Evolutionary conservation across 2,113 vertebrate species (phyloP), one percentile per base, ranked within the genome.

Genomic region (Triplophysa dalaica): DNA sequence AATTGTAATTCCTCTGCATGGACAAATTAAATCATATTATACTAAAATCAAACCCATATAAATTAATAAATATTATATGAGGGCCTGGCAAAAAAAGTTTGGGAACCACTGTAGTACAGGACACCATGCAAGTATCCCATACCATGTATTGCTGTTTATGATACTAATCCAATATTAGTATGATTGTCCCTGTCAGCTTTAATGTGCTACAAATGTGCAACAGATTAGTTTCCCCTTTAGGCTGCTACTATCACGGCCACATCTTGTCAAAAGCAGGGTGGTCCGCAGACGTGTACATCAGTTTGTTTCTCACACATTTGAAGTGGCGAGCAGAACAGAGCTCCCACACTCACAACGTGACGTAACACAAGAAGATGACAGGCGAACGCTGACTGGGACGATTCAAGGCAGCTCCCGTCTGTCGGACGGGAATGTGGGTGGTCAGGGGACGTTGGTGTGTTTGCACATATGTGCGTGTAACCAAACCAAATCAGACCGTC

Each of bases 221-320:
- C 2, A 65, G 74, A 64, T 76, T 52, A 76, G 17, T 64, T 13
- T 52, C 10, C 2, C 3, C 26, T 64, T 52, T 63, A 64, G 74
- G 43, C 48, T 17, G 84, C 90, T 82, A 89, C 43, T 21, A 19
- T 33, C 43, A 50, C 45, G 43, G 43, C 41, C 38, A 16, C n/a
- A 65, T 77, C 62, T 77, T 22, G 26, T 64, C 62, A 64, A 45
- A 77, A 33, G 62, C 75, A 77, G 24, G 75, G 75, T 77, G 75
- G 75, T 77, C 75, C 12, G 19, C 75, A 65, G 61, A 77, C 75
- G 16, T 77, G 61, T 52, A 65, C 75, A 77, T 77, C 75, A 54
- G 75, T 54, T 77, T 38, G 62, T 77, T 77, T 65, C 75, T 77
- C 75, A 77, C 75, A 77, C 61, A 54, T 77, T 62, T 75, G 73